A percentile compares a stretch with the other conserved stretches of the same genome.
These are phyloP conservation scores for Oceanites oceanicus DNA, from an alignment of 2,113 vertebrate species.

Conservation along the genomic window DNA sequence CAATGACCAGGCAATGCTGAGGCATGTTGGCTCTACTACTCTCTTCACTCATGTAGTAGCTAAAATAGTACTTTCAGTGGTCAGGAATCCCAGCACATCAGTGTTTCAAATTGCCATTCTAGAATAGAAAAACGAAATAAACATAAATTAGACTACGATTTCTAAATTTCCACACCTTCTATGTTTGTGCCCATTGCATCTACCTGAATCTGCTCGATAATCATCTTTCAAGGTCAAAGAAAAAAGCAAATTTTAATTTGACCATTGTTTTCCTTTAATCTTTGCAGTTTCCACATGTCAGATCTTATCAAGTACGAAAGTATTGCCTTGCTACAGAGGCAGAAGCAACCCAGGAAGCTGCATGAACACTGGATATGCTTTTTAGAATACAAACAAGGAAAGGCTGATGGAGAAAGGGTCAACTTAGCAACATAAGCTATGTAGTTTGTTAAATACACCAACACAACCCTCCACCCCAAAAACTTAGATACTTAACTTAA, in stretches of 20 bases:
- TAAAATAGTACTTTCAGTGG: not conserved
- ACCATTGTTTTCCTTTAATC: not conserved
- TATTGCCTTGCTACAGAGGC: not conserved
- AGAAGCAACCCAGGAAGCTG: not conserved
- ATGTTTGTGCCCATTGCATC: not conserved
- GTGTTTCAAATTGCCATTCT: not conserved
- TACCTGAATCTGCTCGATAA: not conserved
- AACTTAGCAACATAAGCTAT: not conserved
- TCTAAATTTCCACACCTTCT: not conserved
- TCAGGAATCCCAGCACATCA: not conserved
- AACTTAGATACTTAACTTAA: not conserved
- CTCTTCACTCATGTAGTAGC: not conserved
- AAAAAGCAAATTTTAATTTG: not conserved
- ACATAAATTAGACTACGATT: not conserved
- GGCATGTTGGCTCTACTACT: not conserved
- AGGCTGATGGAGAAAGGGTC: not conserved
- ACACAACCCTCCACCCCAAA: not conserved
- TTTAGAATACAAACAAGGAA: not conserved
- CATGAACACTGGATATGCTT: not conserved
- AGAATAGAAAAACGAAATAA: not conserved
- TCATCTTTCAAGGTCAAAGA: not conserved
- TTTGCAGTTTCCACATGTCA: not conserved
- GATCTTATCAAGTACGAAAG: not conserved
- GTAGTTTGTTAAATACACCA: not conserved
- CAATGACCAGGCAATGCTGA: not conserved